These are phyloP conservation scores for Sminthopsis crassicaudata DNA, from an alignment of 2,113 vertebrate species.

Conservation along the genomic window DNA sequence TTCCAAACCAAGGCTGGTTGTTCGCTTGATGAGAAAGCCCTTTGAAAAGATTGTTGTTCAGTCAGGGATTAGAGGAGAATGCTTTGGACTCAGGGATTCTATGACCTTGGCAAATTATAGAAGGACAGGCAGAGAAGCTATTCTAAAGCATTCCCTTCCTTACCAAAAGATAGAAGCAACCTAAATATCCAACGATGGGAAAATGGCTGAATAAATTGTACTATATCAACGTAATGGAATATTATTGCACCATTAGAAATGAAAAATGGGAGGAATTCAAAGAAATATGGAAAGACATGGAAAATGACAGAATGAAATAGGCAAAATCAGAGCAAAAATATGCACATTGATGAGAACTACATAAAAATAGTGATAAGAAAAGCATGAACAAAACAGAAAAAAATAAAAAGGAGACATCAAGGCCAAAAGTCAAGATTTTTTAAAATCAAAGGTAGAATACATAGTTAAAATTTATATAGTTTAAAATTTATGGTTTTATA, in stretches of 20 bases:
- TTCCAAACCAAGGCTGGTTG: background rate
- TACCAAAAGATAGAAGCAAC: background rate
- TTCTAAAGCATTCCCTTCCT: background rate
- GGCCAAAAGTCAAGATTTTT: background rate
- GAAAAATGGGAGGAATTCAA: background rate
- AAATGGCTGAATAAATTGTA: background rate
- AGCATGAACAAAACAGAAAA: background rate
- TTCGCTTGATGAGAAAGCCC: background rate
- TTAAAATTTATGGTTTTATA: background rate
- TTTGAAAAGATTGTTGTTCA: background rate
- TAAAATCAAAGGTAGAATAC: background rate
- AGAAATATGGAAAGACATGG: background rate
- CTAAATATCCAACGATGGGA: background rate
- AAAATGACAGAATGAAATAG: background rate
- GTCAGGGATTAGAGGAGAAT: background rate
- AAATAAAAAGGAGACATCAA: background rate
- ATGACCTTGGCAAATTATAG: background rate
- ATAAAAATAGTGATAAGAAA: background rate
- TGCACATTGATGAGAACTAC: background rate
- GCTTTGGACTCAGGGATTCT: background rate
- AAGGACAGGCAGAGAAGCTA: background rate
- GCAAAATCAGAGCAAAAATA: background rate
- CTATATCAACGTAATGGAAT: background rate
- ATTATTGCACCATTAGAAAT: slow-evolving; percentile 3
- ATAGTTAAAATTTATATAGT: background rate